Base-by-base conservation (phyloP, 1,140 invertebrate genomes). In the Leptinotarsa defecta region DNA sequence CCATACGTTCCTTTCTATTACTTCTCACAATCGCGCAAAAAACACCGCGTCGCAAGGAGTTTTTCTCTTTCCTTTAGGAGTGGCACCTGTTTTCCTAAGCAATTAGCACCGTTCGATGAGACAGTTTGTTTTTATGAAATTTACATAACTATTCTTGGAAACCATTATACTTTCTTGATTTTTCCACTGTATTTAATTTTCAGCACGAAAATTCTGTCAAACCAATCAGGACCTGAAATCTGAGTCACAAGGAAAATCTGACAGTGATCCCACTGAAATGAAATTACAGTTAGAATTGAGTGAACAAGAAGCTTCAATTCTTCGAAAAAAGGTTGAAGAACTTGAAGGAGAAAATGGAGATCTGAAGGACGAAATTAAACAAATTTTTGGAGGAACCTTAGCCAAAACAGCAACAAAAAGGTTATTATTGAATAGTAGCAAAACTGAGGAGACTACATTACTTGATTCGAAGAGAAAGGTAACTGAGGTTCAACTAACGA, bases 281-380 rank as follows among this genome's bases (percentile, higher is more conserved):
- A 90, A 93, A 80, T 87, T 96, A 43, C 91, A 96, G 76, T 85
- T 96, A 48, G 95, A 96, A 85, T 86, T 97, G n/a, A 93, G 94
- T 81, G 95, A 97, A 87, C 92, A 94, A 89, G 95, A 97, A 89
- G 91, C 94, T 64, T 89, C 91, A 19, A 92, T 95, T 73, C 86
- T 96, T 65, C 87, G 94, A 49, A 89, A 92, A 74, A 96, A 95
- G 86, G 91, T 95, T 52, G 93, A 95, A 85, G 94, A 96, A 79
- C 86, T 95, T 73, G 94, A 96, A 87, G 89, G 90, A 77, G 93
- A 95, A 81, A 94, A 93, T 82, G 91, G 93, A 74, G 90, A 89
- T 68, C 85, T 94, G 4, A 91, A 92, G 81, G 91, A 91, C 83
- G 92, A 95, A 88, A 88, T 94, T 4, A 91, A 92, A 84, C 91